Conservation (phyloP, 2,113 vertebrate genomes). For the Athene cunicularia region DNA sequence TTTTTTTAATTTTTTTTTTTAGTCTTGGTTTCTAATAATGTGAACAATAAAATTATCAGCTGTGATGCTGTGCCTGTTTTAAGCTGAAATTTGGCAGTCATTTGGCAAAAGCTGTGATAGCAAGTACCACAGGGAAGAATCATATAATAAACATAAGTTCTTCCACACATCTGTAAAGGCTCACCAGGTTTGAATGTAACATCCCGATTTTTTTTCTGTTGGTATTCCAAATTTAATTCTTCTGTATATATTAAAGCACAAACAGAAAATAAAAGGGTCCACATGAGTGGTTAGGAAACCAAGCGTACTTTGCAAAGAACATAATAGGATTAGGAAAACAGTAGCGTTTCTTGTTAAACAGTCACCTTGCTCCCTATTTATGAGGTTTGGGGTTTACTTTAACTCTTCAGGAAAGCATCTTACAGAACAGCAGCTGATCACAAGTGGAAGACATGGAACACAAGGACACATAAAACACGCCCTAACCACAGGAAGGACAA, state of each 20-base stretch:
- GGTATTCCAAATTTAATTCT: background rate
- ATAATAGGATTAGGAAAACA: conserved; percentile 43
- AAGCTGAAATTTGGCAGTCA: background rate
- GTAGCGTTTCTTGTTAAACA: conserved; percentile 4
- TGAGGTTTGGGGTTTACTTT: background rate
- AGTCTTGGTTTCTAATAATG: background rate
- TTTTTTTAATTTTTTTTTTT: background rate
- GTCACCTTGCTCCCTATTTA: background rate
- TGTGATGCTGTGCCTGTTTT: background rate
- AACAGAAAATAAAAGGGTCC: background rate
- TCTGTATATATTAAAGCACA: background rate
- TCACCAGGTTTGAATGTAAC: background rate
- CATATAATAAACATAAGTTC: background rate
- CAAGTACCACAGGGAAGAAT: background rate
- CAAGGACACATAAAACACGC: background rate
- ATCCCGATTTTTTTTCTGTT: background rate
- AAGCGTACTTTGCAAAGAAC: background rate
- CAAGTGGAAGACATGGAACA: background rate
- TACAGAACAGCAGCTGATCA: background rate
- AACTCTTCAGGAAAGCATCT: background rate
- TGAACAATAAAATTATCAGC: background rate
- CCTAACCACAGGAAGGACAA: background rate
- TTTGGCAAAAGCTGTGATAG: background rate
- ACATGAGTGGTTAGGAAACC: background rate
- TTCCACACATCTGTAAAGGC: background rate